Conservation (phyloP, 30 jellyfish, hydroid and myxozoan genomes). For the Pseudorhiza aurosa region DNA sequence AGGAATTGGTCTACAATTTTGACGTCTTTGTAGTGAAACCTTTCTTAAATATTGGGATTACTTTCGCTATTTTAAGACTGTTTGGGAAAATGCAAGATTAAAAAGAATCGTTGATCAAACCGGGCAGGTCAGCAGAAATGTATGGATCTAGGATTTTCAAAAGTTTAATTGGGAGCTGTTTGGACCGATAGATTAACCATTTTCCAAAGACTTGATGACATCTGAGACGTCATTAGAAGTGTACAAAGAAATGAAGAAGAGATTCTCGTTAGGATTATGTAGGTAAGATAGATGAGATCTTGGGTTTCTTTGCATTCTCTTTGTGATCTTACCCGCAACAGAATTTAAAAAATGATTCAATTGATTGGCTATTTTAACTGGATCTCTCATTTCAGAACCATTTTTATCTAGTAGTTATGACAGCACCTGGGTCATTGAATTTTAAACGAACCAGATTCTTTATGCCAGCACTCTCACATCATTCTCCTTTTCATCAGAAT, state of each 20-base stretch:
- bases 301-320: slow-evolving; percentile 51
- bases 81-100: slow-evolving; percentile 20
- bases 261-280: slow-evolving; percentile 37
- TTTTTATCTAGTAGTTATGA: slow-evolving; percentile 20
- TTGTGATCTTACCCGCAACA: slow-evolving; percentile 52
- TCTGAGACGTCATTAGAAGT: slow-evolving; percentile 38
- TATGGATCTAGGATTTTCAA: slow-evolving; percentile 22
- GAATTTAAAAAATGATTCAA: slow-evolving; percentile 31
- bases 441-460: not conserved
- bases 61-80: slow-evolving; percentile 38
- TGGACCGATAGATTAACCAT: not conserved
- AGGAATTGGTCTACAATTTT: slow-evolving; percentile 35
- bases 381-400: slow-evolving; percentile 34
- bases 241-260: slow-evolving; percentile 51
- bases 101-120: slow-evolving; percentile 18
- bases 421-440: slow-evolving; percentile 16
- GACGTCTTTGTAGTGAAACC: slow-evolving; percentile 43
- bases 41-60: slow-evolving; percentile 46
- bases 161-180: slow-evolving; percentile 15
- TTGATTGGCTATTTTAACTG: slow-evolving; percentile 49
- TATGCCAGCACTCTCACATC: not conserved
- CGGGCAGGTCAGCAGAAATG: slow-evolving; percentile 31
- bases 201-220: slow-evolving; percentile 1
- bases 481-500: not conserved
- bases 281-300: slow-evolving; percentile 45